Evolutionary conservation across 2,888 invertebrate genomes (phyloP), one percentile per base, ranked within the genome.

Genomic region (Sesia apiformis): DNA sequence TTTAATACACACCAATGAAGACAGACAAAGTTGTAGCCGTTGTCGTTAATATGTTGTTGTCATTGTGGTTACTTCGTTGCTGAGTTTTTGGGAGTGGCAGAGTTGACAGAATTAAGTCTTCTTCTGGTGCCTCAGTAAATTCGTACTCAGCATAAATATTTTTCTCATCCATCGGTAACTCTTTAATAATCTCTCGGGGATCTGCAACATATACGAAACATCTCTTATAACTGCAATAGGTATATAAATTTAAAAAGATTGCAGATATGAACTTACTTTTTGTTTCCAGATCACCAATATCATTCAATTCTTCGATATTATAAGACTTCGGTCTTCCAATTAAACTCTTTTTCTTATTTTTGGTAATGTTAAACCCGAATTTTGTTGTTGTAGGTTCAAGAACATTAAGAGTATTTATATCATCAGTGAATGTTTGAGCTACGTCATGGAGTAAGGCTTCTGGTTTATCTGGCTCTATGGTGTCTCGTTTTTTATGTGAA

Each of bases 301-400:
- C 56, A 55, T 65, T 72, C 51, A 84, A 58, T 6, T 86, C 84
- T 58, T 80, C 78, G 46, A 84, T 63, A 43, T 78, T 71, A 52
- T 85, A 85, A 4, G 81, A 58, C 64, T 78, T 84, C 3, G 78
- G 84, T 60, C 86, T 72, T 55, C 85, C 86, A 53, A 86, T 62
- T 3, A 74, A 57, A 55, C 59, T 68, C 4, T 63, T 49, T 63
- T 65, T 80, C 49, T 64, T 70, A 55, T 66, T 73, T 38, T 58
- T 58, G 58, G 4, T 41, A 38, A 38, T 39, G 42, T 53, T 5
- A 52, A 38, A 38, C 23, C 41, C 53, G 5, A 51, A 42, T 38
- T 52, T 58, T 53, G 23, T 52, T 41, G 7, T 23, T 8, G 7
- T n/a, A 6, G 49, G 8, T 5, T 7, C 4, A 5, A 38, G 5